Evolutionary conservation across 2,797 vertebrate genomes (phyloP).

Genomic region (Gorsachius magnificus): DNA sequence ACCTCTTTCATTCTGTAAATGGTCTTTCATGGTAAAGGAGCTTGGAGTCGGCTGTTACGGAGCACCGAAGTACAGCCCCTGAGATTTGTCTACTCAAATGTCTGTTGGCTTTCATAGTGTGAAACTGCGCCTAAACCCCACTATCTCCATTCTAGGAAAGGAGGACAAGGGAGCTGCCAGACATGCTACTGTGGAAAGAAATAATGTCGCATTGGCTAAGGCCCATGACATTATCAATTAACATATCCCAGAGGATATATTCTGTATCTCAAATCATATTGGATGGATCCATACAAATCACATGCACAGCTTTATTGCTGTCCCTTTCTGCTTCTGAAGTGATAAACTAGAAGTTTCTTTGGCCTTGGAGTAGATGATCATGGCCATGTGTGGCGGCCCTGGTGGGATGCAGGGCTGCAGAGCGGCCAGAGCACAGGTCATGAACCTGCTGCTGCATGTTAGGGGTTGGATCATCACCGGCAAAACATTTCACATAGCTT

Average conservation of each 20-base stretch:
- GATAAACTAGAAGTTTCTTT: neutral
- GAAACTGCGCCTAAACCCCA: constrained; percentile 12
- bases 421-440: neutral
- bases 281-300: neutral
- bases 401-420: neutral
- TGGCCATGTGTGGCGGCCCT: rapidly evolving
- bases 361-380: neutral
- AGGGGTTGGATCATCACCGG: neutral
- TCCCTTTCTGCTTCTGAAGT: neutral
- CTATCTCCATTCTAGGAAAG: neutral
- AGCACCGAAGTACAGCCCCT: neutral
- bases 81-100: constrained; percentile 2
- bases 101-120: constrained; percentile 39
- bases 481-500: neutral
- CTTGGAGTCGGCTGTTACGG: constrained; percentile 20
- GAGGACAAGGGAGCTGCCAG: neutral
- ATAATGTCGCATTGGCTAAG: neutral
- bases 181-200: neutral
- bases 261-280: neutral
- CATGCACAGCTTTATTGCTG: neutral
- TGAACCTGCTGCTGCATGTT: neutral
- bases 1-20: constrained; percentile 46
- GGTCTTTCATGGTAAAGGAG: constrained; percentile 28
- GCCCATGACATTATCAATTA: neutral
- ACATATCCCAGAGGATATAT: neutral